Conservation (phyloP, 2,888 invertebrate species). For the Taenaris catops region DNA sequence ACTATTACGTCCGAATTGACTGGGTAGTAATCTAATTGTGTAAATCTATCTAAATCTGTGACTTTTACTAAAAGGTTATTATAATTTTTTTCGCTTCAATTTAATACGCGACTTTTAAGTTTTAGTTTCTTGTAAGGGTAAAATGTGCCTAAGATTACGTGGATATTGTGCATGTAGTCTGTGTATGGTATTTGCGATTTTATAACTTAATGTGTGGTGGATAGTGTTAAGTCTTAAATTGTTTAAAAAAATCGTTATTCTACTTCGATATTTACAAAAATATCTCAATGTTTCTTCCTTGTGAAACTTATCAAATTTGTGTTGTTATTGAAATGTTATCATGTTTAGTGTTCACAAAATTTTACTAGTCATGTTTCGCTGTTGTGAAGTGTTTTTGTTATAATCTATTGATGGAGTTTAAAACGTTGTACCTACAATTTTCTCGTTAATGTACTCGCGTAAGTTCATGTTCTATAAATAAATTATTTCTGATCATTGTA, state of each 20-base stretch:
- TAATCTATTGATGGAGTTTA: constrained; percentile 50
- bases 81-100: no score
- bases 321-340: constrained; percentile 24
- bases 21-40: no score
- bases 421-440: constrained; percentile 54
- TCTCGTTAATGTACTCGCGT: constrained; percentile 68
- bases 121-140: no score
- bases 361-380: constrained; percentile 51
- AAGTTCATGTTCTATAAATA: constrained; percentile 61
- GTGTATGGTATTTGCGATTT: no score
- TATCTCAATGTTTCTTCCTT: constrained; percentile 3
- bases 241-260: constrained; percentile 11
- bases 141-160: no score
- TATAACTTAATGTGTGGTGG: constrained; percentile 10
- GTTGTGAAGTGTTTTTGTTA: constrained; percentile 62
- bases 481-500: constrained; percentile 47
- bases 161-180: no score
- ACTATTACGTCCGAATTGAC: no score
- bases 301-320: constrained; percentile 12
- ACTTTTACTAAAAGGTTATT: no score
- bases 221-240: constrained; percentile 24
- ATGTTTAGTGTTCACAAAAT: constrained; percentile 25
- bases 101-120: no score
- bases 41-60: no score
- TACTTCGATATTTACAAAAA: background rate